A percentile compares a stretch with the other conserved stretches of the same genome.
Evolutionary conservation across 2,797 vertebrate genomes (phyloP).

Genomic region (Syndactyla subalaris): DNA sequence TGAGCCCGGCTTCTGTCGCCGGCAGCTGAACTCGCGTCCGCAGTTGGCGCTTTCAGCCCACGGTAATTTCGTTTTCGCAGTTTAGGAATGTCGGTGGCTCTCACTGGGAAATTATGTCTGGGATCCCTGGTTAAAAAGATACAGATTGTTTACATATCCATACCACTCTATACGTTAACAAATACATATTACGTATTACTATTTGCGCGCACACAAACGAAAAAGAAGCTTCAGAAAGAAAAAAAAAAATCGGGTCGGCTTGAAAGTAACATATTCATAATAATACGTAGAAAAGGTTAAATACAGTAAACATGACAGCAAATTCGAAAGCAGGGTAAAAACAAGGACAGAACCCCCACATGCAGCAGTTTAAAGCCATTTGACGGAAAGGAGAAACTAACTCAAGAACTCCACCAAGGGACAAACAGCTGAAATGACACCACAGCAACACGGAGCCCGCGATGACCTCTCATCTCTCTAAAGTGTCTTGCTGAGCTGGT

Average conservation of each 20-base stretch:
- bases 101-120: conserved; percentile 30
- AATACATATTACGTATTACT: fast-evolving
- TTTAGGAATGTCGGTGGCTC: conserved; percentile 25
- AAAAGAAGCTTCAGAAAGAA: neutral
- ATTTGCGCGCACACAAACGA: fast-evolving
- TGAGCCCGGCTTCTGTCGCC: neutral
- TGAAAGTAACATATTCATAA: conserved; percentile 47
- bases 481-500: neutral
- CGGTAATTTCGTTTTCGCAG: neutral
- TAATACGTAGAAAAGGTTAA: conserved; percentile 74
- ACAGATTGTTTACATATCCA: neutral
- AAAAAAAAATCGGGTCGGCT: neutral
- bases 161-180: neutral
- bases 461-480: conserved; percentile 71
- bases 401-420: conserved; percentile 86
- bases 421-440: conserved; percentile 75
- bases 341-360: neutral
- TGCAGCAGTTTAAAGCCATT: conserved; percentile 39
- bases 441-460: neutral
- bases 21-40: neutral
- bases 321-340: conserved; percentile 50
- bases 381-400: conserved; percentile 70
- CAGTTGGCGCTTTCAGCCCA: neutral
- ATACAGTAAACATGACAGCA: conserved; percentile 66
- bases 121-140: neutral